These are phyloP conservation scores for Hormiphora californensis DNA, from an alignment of 37 sponge, comb jelly and placozoan species.

Conservation along the genomic window DNA sequence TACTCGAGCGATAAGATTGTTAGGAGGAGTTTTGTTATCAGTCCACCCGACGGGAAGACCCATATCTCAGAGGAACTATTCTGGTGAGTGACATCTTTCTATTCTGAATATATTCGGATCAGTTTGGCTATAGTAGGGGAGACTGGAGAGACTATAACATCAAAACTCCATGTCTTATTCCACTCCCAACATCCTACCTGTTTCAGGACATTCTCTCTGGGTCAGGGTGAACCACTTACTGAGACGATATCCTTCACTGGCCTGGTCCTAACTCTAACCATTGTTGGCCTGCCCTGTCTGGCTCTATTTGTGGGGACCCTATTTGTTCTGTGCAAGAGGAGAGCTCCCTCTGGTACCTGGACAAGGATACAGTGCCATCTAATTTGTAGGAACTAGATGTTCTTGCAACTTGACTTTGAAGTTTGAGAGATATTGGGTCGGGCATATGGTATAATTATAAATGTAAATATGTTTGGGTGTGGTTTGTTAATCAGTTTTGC, in stretches of 20 bases:
- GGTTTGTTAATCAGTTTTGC: too few species aligned
- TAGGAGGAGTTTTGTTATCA: neutral
- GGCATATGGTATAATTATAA: too few species aligned
- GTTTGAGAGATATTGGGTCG: too few species aligned
- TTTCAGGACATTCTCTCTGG: conserved; percentile 1
- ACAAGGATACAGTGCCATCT: conserved; percentile 17
- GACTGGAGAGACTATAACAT: too few species aligned
- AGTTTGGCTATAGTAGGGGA: neutral
- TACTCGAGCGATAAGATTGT: neutral
- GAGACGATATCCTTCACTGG: neutral
- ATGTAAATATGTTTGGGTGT: too few species aligned
- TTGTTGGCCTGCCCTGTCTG: neutral
- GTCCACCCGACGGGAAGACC: conserved; percentile 37
- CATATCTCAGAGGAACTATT: neutral
- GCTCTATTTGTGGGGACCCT: conserved; percentile 6
- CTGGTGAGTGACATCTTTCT: neutral
- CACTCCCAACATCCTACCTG: neutral
- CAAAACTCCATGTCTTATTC: neutral
- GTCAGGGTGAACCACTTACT: neutral
- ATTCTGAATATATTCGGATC: neutral
- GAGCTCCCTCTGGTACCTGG: neutral
- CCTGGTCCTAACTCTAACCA: neutral
- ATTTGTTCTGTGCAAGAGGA: neutral
- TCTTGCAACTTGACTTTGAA: too few species aligned
- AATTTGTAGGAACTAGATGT: too few species aligned